A percentile compares a stretch with the other conserved stretches of the same genome.
Evolutionary conservation across 2,888 invertebrate genomes (phyloP).

Genomic region (Eupithecia subumbrata): DNA sequence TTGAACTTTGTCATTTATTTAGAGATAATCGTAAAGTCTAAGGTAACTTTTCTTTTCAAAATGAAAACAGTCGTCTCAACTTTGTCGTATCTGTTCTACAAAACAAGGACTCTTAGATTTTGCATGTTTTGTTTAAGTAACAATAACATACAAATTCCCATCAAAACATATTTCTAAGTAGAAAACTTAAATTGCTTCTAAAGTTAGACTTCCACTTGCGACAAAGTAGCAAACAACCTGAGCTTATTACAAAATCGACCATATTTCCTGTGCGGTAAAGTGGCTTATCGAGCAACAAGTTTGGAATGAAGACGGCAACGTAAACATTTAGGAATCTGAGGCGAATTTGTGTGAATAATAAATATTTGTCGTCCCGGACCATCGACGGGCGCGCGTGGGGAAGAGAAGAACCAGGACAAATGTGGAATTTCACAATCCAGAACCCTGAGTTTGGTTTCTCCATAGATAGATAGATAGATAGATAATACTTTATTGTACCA

Average conservation of each 20-base stretch:
- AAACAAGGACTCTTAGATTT: not conserved
- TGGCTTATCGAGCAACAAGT: conserved; percentile 17
- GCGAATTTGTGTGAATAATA: conserved; percentile 60
- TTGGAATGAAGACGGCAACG: conserved; percentile 29
- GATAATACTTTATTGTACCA: too few species aligned
- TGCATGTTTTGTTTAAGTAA: conserved; percentile 30
- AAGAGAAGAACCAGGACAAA: not conserved
- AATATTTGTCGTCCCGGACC: conserved; percentile 44
- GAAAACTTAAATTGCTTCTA: conserved; percentile 59
- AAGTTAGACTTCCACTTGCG: conserved; percentile 39
- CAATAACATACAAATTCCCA: conserved; percentile 50
- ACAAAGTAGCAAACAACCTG: conserved; percentile 31
- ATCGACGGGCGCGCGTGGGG: conserved; percentile 13
- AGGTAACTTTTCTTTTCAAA: not conserved
- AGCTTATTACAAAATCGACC: conserved; percentile 25
- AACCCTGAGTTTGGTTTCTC: too few species aligned
- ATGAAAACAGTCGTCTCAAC: not conserved
- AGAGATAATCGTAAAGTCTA: not conserved
- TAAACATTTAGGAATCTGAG: conserved; percentile 48
- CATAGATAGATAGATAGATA: too few species aligned
- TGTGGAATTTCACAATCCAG: not conserved
- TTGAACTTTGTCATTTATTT: not conserved
- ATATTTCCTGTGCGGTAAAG: conserved; percentile 14
- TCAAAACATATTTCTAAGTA: conserved; percentile 56
- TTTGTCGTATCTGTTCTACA: not conserved